A percentile compares a stretch with the other conserved stretches of the same genome.
phyloP scores from a whole-genome alignment of 2,113 vertebrate species.

The Eulacestoma nigropectus region DNA sequence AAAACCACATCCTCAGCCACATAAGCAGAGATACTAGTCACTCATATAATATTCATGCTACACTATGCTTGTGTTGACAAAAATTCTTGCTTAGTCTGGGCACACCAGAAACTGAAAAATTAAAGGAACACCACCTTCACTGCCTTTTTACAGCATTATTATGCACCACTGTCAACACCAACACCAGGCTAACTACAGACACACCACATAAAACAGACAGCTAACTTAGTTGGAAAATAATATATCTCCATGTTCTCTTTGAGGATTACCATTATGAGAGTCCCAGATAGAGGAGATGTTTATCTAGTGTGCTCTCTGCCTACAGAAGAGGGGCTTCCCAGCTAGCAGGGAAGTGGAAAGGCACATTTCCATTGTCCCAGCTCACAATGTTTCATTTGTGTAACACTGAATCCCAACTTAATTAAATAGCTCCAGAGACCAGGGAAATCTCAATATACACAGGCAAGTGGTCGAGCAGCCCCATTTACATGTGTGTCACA shows the following conservation, averaged over 20 bases:
- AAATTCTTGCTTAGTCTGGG: neutral
- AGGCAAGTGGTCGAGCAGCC: neutral
- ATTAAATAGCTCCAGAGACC: slow-evolving; percentile 51
- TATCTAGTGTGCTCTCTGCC: neutral
- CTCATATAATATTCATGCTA: neutral
- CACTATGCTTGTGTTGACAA: neutral
- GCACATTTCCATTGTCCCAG: neutral
- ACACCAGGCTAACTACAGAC: neutral
- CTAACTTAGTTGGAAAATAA: neutral
- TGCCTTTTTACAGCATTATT: neutral
- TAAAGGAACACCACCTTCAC: neutral
- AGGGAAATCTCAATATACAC: slow-evolving; percentile 12
- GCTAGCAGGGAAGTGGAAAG: neutral
- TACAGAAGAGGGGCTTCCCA: neutral
- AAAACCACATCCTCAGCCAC: neutral
- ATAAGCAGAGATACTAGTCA: neutral
- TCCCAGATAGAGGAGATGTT: neutral
- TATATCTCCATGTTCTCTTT: neutral
- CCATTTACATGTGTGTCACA: slow-evolving; percentile 44
- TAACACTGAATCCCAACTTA: slow-evolving; percentile 60
- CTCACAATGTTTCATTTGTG: slow-evolving; percentile 52
- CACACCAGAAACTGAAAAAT: neutral
- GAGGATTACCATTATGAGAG: neutral
- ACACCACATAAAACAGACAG: neutral
- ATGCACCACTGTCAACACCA: neutral